Conservation (phyloP, 2,113 vertebrate species). For the Herpetotheres cachinnans region DNA sequence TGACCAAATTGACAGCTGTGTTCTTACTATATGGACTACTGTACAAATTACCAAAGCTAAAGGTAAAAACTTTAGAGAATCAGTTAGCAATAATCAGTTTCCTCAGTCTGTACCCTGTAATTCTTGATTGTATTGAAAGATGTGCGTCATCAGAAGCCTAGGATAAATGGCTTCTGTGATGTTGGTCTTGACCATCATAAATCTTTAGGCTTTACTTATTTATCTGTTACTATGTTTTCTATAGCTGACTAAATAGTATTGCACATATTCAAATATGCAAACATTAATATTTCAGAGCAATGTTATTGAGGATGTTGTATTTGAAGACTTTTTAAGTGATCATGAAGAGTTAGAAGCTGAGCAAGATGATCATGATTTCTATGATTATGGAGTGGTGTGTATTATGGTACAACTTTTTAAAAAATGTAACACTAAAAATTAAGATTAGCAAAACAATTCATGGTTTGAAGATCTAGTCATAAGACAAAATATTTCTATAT, state of each 20-base stretch:
- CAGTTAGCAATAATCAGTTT: background rate
- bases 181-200: background rate
- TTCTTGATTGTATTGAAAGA: background rate
- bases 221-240: background rate
- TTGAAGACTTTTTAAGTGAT: conserved; percentile 21
- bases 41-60: background rate
- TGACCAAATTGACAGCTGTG: background rate
- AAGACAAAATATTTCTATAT: background rate
- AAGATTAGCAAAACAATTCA: background rate
- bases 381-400: background rate
- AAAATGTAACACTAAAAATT: background rate
- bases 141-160: background rate
- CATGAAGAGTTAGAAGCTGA: background rate
- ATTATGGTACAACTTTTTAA: background rate
- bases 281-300: conserved; percentile 11
- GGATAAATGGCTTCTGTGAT: background rate
- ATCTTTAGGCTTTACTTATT: background rate
- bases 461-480: background rate
- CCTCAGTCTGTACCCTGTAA: background rate
- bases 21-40: background rate
- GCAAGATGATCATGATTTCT: background rate
- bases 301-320: background rate
- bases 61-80: background rate
- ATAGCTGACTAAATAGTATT: background rate
- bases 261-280: background rate